Evolutionary conservation across 2,113 vertebrate species (phyloP).

Genomic region (Azemiops feae): DNA sequence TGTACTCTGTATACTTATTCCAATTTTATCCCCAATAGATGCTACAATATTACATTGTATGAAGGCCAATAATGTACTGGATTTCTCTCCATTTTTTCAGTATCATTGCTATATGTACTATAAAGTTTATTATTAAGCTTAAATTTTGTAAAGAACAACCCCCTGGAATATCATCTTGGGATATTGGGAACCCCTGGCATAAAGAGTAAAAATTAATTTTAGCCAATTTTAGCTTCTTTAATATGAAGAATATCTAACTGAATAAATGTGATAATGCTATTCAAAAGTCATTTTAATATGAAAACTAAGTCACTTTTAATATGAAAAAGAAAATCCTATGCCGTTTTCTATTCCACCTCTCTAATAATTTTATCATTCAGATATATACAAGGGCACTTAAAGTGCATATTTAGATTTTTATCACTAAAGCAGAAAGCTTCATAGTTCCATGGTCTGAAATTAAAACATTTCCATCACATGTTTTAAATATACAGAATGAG

Average conservation of each 20-base stretch:
- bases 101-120: neutral
- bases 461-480: neutral
- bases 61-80: neutral
- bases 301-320: neutral
- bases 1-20: neutral
- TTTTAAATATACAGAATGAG: neutral
- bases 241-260: neutral
- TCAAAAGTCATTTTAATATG: neutral
- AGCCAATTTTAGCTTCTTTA: neutral
- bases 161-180: too few species aligned
- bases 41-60: neutral
- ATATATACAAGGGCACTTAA: neutral
- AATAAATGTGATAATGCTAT: neutral
- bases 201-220: neutral
- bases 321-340: neutral
- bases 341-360: neutral
- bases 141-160: neutral
- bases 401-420: neutral
- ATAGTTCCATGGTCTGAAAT: neutral
- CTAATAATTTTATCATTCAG: neutral
- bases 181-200: neutral
- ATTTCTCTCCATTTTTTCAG: neutral
- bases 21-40: neutral
- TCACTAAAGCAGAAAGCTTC: neutral
- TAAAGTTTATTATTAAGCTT: neutral